Evolutionary conservation across 2,888 invertebrate genomes (phyloP), one percentile per base, ranked within the genome.

Genomic region (Leptogaster cylindrica): DNA sequence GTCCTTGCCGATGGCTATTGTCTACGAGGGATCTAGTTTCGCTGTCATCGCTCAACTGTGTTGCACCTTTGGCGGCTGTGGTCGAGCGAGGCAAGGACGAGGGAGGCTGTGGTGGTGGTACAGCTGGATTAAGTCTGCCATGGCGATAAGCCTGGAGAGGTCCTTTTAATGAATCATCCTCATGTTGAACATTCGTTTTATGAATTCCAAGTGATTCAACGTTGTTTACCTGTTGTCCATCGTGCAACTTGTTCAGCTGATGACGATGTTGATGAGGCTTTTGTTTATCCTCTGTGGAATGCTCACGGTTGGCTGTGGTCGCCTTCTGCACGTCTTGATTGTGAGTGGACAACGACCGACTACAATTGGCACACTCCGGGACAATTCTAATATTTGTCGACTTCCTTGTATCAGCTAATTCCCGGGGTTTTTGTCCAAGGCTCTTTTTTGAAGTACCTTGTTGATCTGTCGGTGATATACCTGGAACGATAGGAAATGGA

Each of bases 381-480:
- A 61, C 44, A 61, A 61, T 44, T 61, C 44, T 61, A 61, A 61
- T 61, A 61, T 61, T 61, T 61, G 48, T 23, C 1, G 31, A 50
- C 14, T 50, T 36, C 48, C 44, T 65, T 70, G 27, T 68, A 65
- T 68, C 70, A 68, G 65, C 68, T 70, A 67, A 70, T 67, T 58
- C 67, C 52, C 4, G 67, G 65, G 23, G 61, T 67, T 70, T 67
- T 67, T 70, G 68, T 65, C 58, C 67, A 51, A 44, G 31, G 55
- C 52, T 20, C 31, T 65, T 68, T 70, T 68, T 63, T 66, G 44
- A 33, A 31, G 52, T 68, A 64, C 46, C 68, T 66, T 70, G 70
- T 46, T 70, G 70, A 66, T 68, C 66, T 70, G 70, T 68, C 23
- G 52, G 55, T 51, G 68, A 36, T 55, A 70, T 70, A 52, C 70